Base-by-base conservation (phyloP, 2,888 invertebrate species). In the Enchytraeus crypticus region DNA sequence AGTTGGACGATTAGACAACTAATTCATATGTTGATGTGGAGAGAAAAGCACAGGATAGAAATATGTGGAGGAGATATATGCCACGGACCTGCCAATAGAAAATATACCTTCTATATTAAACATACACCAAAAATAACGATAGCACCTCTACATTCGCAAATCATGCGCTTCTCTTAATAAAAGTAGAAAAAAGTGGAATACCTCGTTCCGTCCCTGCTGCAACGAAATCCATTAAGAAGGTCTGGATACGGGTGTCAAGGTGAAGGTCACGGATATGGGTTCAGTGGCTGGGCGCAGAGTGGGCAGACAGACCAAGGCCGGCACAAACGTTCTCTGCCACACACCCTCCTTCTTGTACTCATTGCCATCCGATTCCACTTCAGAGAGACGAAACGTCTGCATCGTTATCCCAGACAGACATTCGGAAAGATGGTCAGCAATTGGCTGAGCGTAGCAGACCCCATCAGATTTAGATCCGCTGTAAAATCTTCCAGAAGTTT, bases 291-390 rank as follows among this genome's bases (percentile, higher is more conserved):
- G 86, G 78, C 89, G 87, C 71, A 88, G 87, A 77, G 95, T 92
- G 67, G 95, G 93, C 82, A 95, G 85, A 83, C 91, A 92, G 80
- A 95, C 90, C 73, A 93, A 85, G 73, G 92, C 90, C 70, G 93
- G 90, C 75, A 90, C 87, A 81, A 92, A 88, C 78, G 87, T 85
- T 65, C 76, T 78, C 63, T 49, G 59, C 23, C 61, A 53, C 23
- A 65, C 68, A 51, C 64, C 65, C 59, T 67, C 69, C 51, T 63
- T 69, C 33, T 29, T 38, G 8, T 26, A n/a, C 21, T 30, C 46
- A 30, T 5, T 5, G 46, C 27, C 61, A 5, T 43, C 46, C 8
- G 57, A 21, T 5, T 27, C 43, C 29, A 14, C 32, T 58, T 72
- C 71, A 58, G 71, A 67, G 29, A 75, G 64, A 38, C 66, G 65